Conservation (phyloP, 2,888 invertebrate genomes). For the Mycalesis mineus region DNA sequence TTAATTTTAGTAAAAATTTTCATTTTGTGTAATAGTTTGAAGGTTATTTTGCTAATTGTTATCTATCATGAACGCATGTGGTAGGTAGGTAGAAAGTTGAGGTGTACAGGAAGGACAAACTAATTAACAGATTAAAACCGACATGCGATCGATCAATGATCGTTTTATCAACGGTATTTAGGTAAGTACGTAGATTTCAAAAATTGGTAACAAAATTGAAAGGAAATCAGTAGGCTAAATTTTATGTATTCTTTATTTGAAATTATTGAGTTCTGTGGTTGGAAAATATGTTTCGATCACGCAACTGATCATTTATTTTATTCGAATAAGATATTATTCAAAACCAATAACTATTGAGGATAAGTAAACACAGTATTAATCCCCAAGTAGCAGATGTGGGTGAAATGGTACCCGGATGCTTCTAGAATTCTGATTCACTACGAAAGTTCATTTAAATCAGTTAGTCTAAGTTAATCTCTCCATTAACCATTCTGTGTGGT, state of each 20-base stretch:
- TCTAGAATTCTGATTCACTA: too few species aligned
- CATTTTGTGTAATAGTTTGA: neutral
- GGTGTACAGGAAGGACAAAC: slow-evolving; percentile 42
- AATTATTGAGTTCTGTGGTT: slow-evolving; percentile 39
- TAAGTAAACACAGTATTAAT: too few species aligned
- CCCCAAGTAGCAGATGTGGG: too few species aligned
- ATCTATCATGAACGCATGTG: neutral
- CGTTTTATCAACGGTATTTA: slow-evolving; percentile 30
- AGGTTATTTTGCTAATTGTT: neutral
- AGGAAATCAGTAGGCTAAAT: neutral
- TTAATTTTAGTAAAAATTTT: neutral
- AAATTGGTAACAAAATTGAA: neutral
- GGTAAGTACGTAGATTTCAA: slow-evolving; percentile 4
- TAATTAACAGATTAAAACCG: slow-evolving; percentile 44
- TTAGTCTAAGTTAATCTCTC: too few species aligned
- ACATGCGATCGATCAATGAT: slow-evolving; percentile 41
- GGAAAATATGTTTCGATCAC: slow-evolving; percentile 48
- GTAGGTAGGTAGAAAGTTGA: slow-evolving; percentile 45
- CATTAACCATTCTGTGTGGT: too few species aligned
- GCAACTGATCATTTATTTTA: too few species aligned
- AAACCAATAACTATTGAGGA: too few species aligned
- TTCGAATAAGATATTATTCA: too few species aligned
- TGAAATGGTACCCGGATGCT: too few species aligned
- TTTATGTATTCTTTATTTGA: slow-evolving; percentile 11
- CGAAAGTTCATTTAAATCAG: too few species aligned